Evolutionary conservation across 2,888 invertebrate species (phyloP), one percentile per base, ranked within the genome.

Genomic region (Epirrita christyi): DNA sequence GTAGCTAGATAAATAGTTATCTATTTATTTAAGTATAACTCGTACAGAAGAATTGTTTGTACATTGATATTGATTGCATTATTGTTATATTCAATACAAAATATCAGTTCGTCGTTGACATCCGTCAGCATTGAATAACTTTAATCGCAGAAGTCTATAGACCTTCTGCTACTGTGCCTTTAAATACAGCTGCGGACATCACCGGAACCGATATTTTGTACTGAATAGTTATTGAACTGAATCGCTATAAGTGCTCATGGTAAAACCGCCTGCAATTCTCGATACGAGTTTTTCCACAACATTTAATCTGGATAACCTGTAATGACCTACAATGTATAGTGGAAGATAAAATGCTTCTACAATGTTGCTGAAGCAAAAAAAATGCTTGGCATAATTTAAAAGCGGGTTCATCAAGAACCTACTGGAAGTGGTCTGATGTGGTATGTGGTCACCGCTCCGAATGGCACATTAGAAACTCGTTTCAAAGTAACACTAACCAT

Each of bases 351-450:
- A 54, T 49, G 36, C 9, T 3, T 10, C 28, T 42, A 59, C 59
- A 50, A 47, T 54, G 54, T 55, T 46, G 49, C 37, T 3, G 38
- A 0, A n/a, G 37, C 50, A 59, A 59, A 58, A 59, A n/a, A 54
- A 41, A 45, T 27, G 36, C 38, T 21, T 29, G 27, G 46, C 15
- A 43, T 51, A 34, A 55, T 47, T 55, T 40, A 43, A 55, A 50
- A 38, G 54, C 42, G 27, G 36, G 41, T 15, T 11, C 28, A 43
- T 21, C 13, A 36, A 14, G 15, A 10, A 28, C 10, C 10, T 21
- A 14, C 14, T 50, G 38, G 7, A 27, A 21, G 21, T 21, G 21
- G 21, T 21, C 21, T 21, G 11, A 27, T 13, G 32, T 44, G 48
- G 55, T 32, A 44, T 56, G 50, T 43, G 46, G 54, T 59, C 54